A percentile compares a stretch with the other conserved stretches of the same genome.
These are phyloP conservation scores for Paradoxurus hermaphroditus DNA, from an alignment of 2,113 vertebrate genomes.

Conservation along the genomic window DNA sequence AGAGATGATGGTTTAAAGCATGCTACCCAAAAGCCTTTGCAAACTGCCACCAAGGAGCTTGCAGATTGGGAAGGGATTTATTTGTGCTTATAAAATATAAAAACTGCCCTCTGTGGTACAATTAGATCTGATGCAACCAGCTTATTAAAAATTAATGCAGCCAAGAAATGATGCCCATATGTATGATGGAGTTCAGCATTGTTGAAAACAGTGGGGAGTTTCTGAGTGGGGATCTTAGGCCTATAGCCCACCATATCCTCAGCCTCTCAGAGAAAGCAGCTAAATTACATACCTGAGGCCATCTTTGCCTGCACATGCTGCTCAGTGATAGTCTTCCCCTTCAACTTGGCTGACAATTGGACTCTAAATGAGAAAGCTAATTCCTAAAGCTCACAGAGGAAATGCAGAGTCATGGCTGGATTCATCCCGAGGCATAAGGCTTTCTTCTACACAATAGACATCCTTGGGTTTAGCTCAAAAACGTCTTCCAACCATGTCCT, in stretches of 20 bases:
- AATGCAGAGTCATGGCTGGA: neutral
- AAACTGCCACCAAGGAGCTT: constrained; percentile 14
- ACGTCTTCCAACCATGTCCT: neutral
- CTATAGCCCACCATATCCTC: rapidly evolving
- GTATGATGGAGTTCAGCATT: neutral
- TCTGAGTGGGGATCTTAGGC: neutral
- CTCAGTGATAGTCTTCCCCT: rapidly evolving
- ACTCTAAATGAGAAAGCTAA: neutral
- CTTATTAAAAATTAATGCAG: constrained; percentile 68
- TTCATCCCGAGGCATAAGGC: neutral
- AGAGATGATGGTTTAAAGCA: neutral
- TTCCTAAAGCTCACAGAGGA: neutral
- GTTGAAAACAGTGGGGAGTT: neutral
- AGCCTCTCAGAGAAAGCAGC: neutral
- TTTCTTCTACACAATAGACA: neutral
- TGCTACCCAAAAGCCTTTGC: constrained; percentile 44
- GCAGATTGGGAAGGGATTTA: constrained; percentile 62
- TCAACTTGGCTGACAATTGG: neutral
- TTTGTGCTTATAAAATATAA: constrained; percentile 64
- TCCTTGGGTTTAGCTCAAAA: neutral
- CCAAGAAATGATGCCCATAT: neutral
- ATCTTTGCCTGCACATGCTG: rapidly evolving
- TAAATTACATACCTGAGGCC: rapidly evolving
- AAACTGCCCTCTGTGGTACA: constrained; percentile 47
- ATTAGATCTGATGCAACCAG: constrained; percentile 53